Percentiles rank a stretch among this genome's conserved stretches.
These are phyloP conservation scores for Myodes glareolus DNA, from an alignment of 2,113 vertebrate species.

Conservation along the genomic window DNA sequence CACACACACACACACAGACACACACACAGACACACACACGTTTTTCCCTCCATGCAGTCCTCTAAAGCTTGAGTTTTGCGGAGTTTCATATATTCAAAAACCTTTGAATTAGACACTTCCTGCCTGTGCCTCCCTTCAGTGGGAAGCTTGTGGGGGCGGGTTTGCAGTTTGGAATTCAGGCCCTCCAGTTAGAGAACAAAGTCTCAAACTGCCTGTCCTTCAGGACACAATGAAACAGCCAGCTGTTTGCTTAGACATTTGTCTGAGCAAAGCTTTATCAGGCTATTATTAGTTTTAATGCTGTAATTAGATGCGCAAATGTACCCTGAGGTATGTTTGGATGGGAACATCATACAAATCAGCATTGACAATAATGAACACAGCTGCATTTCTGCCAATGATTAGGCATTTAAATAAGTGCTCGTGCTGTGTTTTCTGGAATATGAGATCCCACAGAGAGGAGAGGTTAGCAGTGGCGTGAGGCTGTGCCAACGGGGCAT, in stretches of 20 bases:
- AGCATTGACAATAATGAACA: slow-evolving; percentile 78
- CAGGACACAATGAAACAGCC: slow-evolving; percentile 79
- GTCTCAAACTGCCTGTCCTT: slow-evolving; percentile 71
- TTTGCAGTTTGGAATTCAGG: slow-evolving; percentile 67
- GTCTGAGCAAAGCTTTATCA: slow-evolving; percentile 75
- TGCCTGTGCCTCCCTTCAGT: neutral
- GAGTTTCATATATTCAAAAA: slow-evolving; percentile 39
- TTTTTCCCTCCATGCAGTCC: neutral
- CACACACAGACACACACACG: neutral
- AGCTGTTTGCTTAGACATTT: slow-evolving; percentile 82
- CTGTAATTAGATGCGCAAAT: slow-evolving; percentile 83
- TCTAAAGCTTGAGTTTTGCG: neutral
- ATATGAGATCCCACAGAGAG: slow-evolving; percentile 53
- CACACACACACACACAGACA: neutral
- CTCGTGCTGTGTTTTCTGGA: slow-evolving; percentile 22
- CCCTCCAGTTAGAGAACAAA: slow-evolving; percentile 70
- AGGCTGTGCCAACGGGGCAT: slow-evolving; percentile 48
- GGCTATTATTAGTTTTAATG: slow-evolving; percentile 83
- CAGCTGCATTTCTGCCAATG: slow-evolving; percentile 78
- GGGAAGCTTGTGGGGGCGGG: neutral
- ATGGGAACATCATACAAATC: slow-evolving; percentile 79
- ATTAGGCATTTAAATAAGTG: slow-evolving; percentile 73
- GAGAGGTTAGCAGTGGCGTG: slow-evolving; percentile 52
- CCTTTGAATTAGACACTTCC: neutral
- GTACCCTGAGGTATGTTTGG: slow-evolving; percentile 79